Evolutionary conservation across 2,797 vertebrate genomes (phyloP).

Genomic region (Siniperca obscura): DNA sequence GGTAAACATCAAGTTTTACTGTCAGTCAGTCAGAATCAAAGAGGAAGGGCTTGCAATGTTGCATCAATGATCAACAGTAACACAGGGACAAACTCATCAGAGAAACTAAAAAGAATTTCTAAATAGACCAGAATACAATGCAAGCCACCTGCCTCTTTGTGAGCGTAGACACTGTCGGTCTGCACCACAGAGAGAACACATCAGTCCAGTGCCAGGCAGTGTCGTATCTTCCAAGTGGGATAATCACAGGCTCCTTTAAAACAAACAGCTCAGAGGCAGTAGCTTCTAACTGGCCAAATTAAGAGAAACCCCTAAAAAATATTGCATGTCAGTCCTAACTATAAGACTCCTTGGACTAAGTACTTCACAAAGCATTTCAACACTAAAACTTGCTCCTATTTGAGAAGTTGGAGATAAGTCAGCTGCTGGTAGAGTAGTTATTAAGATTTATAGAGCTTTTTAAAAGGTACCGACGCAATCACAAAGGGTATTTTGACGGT

Average conservation of each 20-base stretch:
- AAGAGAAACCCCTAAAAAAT: neutral
- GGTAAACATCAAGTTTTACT: constrained; percentile 15
- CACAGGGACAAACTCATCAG: constrained; percentile 5
- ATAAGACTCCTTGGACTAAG: neutral
- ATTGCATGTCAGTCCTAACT: neutral
- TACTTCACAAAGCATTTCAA: neutral
- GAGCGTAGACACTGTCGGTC: neutral
- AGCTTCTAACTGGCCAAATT: neutral
- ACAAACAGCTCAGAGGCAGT: constrained; percentile 22
- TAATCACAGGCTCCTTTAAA: constrained; percentile 44
- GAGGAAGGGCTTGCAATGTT: neutral
- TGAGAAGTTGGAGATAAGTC: neutral
- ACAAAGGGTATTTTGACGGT: neutral
- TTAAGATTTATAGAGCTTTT: constrained; percentile 1
- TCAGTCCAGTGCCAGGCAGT: constrained; percentile 35
- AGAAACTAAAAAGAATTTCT: constrained; percentile 19
- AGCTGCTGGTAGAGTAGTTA: neutral
- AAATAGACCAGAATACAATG: constrained; percentile 14
- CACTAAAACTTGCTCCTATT: neutral
- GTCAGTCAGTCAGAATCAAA: constrained; percentile 29
- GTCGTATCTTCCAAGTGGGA: constrained; percentile 44
- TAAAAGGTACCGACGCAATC: neutral
- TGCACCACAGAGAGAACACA: constrained; percentile 40
- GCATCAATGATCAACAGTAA: constrained; percentile 13
- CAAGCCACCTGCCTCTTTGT: constrained; percentile 1